phyloP scores from a whole-genome alignment of 1,140 invertebrate genomes.

The Eciton burchellii region DNA sequence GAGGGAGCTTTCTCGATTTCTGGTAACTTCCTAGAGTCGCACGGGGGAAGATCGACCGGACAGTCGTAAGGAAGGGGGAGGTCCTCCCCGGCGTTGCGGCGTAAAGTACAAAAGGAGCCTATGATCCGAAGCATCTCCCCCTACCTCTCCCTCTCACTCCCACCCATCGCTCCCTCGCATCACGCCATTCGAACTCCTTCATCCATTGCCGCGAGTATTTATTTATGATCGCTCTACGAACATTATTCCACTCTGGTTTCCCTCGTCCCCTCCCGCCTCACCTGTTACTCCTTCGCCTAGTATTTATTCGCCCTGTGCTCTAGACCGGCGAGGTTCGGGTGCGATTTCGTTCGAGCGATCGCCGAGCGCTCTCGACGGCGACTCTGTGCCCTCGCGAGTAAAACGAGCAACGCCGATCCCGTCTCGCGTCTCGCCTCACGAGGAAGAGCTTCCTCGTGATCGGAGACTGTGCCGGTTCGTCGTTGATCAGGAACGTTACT shows the following conservation, averaged over 20 bases:
- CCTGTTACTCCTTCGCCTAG: neutral
- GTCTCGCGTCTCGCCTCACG: neutral
- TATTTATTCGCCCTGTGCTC: constrained; percentile 65
- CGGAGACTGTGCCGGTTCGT: neutral
- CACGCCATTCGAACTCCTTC: neutral
- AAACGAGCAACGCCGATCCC: neutral
- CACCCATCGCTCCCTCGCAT: neutral
- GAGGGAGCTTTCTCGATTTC: neutral
- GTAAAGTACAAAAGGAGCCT: constrained; percentile 48
- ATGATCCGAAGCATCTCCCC: neutral
- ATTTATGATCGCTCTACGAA: constrained; percentile 28
- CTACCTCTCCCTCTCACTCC: neutral
- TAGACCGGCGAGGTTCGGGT: constrained; percentile 31
- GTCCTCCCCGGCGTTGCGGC: constrained; percentile 39
- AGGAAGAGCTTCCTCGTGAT: neutral
- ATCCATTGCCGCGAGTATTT: constrained; percentile 19
- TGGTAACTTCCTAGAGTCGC: neutral
- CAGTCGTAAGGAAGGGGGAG: neutral
- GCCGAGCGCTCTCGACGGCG: neutral
- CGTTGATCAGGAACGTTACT: neutral
- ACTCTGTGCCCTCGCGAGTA: neutral
- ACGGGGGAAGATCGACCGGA: neutral
- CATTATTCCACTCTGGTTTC: neutral
- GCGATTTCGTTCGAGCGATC: too few relatives aligned
- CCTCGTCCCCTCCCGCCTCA: neutral